Evolutionary conservation across 2,888 invertebrate species (phyloP).

Genomic region (Drosophila mimetica): DNA sequence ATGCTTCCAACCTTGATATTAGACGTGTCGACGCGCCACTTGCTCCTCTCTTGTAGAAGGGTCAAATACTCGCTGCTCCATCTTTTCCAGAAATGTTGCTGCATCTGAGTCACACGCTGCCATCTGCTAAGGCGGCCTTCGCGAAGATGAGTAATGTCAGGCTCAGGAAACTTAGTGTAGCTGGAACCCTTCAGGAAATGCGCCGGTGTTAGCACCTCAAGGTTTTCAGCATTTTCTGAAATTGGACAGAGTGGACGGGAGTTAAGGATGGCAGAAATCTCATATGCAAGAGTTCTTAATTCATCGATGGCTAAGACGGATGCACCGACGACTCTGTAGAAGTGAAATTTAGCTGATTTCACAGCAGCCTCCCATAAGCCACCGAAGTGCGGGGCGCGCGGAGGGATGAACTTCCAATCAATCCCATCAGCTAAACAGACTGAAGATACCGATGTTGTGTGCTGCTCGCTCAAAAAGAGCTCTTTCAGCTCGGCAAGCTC

Average conservation of each 20-base stretch:
- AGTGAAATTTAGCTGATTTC: not conserved
- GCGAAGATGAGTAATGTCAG: slow-evolving; percentile 49
- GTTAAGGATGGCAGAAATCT: not conserved
- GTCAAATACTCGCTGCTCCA: slow-evolving; percentile 44
- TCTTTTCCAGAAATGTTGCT: slow-evolving; percentile 46
- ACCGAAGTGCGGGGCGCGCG: not conserved
- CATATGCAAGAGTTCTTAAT: not conserved
- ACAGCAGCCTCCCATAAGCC: not conserved
- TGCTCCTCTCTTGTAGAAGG: slow-evolving; percentile 40
- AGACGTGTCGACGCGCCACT: not conserved
- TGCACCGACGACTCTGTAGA: no score
- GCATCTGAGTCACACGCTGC: slow-evolving; percentile 37
- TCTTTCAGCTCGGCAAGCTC: not conserved
- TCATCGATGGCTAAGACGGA: not conserved
- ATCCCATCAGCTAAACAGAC: not conserved
- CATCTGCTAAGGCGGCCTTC: slow-evolving; percentile 29
- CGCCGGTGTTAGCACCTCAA: no score
- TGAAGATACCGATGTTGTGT: no score
- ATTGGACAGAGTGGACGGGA: not conserved
- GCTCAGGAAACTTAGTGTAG: slow-evolving; percentile 15
- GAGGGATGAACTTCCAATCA: not conserved
- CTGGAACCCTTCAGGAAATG: not conserved
- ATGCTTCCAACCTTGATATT: not conserved
- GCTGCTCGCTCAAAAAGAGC: not conserved
- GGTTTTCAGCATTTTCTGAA: not conserved